Evolutionary conservation across 1,140 invertebrate species (phyloP).

Genomic region (Rhopalosiphum padi): DNA sequence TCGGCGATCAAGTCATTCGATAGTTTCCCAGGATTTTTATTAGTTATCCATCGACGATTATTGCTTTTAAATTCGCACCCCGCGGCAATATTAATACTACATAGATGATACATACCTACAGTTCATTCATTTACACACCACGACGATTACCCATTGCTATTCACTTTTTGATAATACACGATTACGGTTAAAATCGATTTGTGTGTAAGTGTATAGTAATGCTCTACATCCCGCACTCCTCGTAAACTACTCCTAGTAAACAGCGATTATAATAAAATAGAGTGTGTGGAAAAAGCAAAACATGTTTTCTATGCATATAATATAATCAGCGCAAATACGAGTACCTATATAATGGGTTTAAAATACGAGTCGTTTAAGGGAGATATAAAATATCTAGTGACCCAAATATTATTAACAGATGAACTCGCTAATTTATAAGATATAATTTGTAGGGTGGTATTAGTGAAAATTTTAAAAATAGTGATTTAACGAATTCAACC

Average conservation of each 20-base stretch:
- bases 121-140: constrained; percentile 3
- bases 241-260: background rate
- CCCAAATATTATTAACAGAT: background rate
- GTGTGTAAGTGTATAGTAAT: background rate
- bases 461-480: background rate
- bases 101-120: background rate
- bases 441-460: background rate
- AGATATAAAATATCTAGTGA: background rate
- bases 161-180: background rate
- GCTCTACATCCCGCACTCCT: background rate
- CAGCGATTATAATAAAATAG: background rate
- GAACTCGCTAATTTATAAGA: background rate
- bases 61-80: background rate
- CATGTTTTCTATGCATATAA: background rate
- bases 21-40: constrained; percentile 21
- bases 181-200: background rate
- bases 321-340: background rate
- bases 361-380: background rate
- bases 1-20: background rate
- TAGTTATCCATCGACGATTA: background rate
- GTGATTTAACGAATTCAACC: background rate
- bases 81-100: background rate
- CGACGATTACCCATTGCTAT: background rate
- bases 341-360: too few species aligned
- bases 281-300: too few species aligned